Conservation (phyloP, 2,113 vertebrate genomes). For the Tichodroma muraria region DNA sequence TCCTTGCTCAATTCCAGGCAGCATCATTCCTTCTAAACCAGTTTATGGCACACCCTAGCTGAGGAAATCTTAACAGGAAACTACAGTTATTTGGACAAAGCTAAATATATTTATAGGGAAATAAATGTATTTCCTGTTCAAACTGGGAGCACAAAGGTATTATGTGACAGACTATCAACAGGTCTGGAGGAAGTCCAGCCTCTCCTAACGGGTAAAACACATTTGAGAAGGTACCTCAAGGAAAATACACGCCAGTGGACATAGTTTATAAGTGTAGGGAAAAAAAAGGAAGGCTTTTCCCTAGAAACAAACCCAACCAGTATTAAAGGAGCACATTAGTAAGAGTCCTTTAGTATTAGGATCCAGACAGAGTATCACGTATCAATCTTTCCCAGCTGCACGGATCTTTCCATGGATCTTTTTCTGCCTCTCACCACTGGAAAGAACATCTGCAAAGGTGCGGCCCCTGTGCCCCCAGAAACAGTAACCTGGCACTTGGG, state of each 20-base stretch:
- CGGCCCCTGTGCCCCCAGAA: not conserved
- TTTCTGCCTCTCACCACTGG: not conserved
- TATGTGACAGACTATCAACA: not conserved
- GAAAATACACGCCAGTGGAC: not conserved
- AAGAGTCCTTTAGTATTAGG: not conserved
- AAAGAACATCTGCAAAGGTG: not conserved
- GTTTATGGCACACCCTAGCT: not conserved
- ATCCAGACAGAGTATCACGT: not conserved
- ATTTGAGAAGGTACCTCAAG: not conserved
- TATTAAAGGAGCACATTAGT: not conserved
- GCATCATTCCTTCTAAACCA: not conserved
- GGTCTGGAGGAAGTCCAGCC: not conserved
- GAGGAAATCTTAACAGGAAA: constrained; percentile 13
- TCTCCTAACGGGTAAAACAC: not conserved
- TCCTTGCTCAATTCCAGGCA: not conserved
- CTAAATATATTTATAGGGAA: not conserved
- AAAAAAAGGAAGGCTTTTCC: not conserved
- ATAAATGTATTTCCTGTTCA: constrained; percentile 23
- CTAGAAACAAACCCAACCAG: not conserved
- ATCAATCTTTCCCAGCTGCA: not conserved
- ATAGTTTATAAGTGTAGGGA: not conserved
- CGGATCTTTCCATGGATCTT: not conserved
- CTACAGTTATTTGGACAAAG: not conserved
- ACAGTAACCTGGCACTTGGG: not conserved
- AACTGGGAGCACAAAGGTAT: not conserved